These are phyloP conservation scores for Podilymbus podiceps DNA, from an alignment of 2,113 vertebrate genomes.

Conservation along the genomic window DNA sequence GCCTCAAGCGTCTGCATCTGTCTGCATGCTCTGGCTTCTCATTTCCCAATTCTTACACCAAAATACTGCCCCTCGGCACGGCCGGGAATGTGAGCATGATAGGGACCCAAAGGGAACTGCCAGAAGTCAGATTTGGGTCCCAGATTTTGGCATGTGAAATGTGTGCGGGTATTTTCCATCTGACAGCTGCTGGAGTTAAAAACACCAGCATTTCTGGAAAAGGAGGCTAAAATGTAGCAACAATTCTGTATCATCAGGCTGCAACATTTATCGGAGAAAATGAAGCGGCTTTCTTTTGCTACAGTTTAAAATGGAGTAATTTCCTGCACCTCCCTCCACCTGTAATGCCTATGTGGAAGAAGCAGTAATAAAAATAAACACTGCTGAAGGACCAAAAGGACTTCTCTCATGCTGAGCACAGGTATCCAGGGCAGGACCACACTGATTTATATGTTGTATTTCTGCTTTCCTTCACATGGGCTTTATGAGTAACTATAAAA, in stretches of 20 bases:
- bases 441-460: not conserved
- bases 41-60: not conserved
- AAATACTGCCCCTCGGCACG: not conserved
- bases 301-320: not conserved
- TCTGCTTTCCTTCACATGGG: not conserved
- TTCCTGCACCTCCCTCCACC: not conserved
- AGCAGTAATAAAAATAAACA: not conserved
- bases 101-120: not conserved
- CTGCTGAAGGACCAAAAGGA: not conserved
- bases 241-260: not conserved
- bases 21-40: not conserved
- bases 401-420: not conserved
- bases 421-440: not conserved
- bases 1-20: not conserved
- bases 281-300: not conserved
- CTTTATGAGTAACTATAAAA: slow-evolving; percentile 21
- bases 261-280: not conserved
- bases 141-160: not conserved
- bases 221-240: not conserved
- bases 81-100: fast-evolving
- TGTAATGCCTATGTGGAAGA: not conserved
- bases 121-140: not conserved
- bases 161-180: not conserved
- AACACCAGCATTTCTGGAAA: not conserved
- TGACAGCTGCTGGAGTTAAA: not conserved